These are phyloP conservation scores for Agrochola litura DNA, from an alignment of 2,888 invertebrate genomes.

Conservation along the genomic window DNA sequence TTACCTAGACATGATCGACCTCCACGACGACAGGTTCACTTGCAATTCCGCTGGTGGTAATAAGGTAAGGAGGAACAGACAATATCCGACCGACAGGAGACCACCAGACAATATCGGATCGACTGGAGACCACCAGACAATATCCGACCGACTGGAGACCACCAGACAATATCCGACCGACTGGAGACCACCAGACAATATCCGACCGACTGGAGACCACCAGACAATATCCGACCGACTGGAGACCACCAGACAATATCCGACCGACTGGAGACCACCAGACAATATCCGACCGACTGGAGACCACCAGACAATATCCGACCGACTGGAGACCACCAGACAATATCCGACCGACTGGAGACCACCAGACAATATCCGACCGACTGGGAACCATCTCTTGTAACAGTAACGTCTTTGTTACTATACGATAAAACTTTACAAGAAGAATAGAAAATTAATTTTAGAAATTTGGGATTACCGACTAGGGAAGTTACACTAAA, in stretches of 20 bases:
- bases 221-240: too few relatives aligned
- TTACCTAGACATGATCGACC: slow-evolving; percentile 82
- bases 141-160: background rate
- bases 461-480: too few relatives aligned
- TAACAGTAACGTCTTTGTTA: background rate
- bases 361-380: too few relatives aligned
- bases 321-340: background rate
- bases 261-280: background rate
- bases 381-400: background rate
- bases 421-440: too few relatives aligned
- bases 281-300: background rate
- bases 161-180: too few relatives aligned
- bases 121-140: too few relatives aligned
- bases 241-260: too few relatives aligned
- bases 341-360: background rate
- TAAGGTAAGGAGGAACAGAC: slow-evolving; percentile 53
- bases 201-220: background rate
- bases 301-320: too few relatives aligned
- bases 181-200: too few relatives aligned
- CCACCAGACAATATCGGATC: too few relatives aligned
- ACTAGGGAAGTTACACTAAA: too few relatives aligned
- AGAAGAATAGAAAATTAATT: background rate
- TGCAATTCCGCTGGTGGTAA: slow-evolving; percentile 79
- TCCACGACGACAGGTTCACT: slow-evolving; percentile 85
- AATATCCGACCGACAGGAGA: too few relatives aligned